Evolutionary conservation across 2,888 invertebrate genomes (phyloP).

Genomic region (Phlogophora meticulosa): DNA sequence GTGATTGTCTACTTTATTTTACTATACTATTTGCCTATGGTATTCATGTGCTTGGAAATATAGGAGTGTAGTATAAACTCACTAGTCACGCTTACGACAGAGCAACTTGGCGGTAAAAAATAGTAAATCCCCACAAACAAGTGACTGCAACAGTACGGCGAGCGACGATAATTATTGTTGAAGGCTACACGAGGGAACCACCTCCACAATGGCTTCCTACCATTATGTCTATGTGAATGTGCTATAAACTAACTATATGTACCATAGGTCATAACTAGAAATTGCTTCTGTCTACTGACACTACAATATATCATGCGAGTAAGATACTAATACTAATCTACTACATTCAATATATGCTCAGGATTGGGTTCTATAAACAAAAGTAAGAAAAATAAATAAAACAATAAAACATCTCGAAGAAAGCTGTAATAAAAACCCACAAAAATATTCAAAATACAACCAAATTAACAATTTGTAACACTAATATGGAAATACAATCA

Average conservation of each 20-base stretch:
- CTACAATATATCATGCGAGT: slow-evolving; percentile 30
- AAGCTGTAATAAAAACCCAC: slow-evolving; percentile 75
- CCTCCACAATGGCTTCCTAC: slow-evolving; percentile 77
- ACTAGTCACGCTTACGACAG: slow-evolving; percentile 35
- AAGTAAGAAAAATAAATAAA: slow-evolving; percentile 71
- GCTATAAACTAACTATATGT: slow-evolving; percentile 38
- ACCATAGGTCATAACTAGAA: slow-evolving; percentile 37
- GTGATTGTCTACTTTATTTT: background rate
- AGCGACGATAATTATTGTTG: slow-evolving; percentile 76
- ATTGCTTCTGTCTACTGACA: slow-evolving; percentile 25
- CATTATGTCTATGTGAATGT: slow-evolving; percentile 71
- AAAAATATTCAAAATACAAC: slow-evolving; percentile 67
- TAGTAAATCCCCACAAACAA: slow-evolving; percentile 64
- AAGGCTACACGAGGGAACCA: slow-evolving; percentile 82
- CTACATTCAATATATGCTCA: background rate
- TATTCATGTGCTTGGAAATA: slow-evolving; percentile 32
- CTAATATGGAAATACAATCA: slow-evolving; percentile 53
- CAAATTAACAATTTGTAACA: slow-evolving; percentile 64
- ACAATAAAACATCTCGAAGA: slow-evolving; percentile 70
- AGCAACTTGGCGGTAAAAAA: slow-evolving; percentile 59
- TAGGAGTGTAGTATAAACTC: slow-evolving; percentile 16
- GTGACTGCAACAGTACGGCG: slow-evolving; percentile 64
- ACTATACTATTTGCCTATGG: slow-evolving; percentile 10
- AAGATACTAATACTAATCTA: slow-evolving; percentile 9
- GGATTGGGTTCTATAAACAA: slow-evolving; percentile 20